phyloP scores from a whole-genome alignment of 1,140 invertebrate species.

The Trichomalopsis sarcophagae region DNA sequence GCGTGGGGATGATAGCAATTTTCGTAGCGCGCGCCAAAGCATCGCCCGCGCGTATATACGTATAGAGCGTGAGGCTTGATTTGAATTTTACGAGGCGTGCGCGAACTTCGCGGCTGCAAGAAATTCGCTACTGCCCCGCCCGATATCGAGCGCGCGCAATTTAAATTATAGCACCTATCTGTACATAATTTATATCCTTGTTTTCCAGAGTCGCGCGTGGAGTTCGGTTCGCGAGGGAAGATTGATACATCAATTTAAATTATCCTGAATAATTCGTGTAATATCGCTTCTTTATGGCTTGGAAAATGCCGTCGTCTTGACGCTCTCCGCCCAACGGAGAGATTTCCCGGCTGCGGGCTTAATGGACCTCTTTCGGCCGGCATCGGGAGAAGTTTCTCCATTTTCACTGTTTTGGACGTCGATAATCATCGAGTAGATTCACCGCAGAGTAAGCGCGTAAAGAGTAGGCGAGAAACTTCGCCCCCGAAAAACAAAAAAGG shows the following conservation, averaged over 20 bases:
- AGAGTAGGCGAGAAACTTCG: background rate
- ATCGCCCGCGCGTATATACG: slow-evolving; percentile 39
- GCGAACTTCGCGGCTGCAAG: slow-evolving; percentile 44
- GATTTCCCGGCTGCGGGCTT: background rate
- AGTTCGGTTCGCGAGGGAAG: slow-evolving; percentile 39
- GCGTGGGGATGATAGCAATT: slow-evolving; percentile 47
- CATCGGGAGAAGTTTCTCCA: background rate
- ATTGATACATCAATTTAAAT: slow-evolving; percentile 74
- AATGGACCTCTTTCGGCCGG: slow-evolving; percentile 38
- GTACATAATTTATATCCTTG: slow-evolving; percentile 74
- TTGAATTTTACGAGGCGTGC: slow-evolving; percentile 71
- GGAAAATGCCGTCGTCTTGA: slow-evolving; percentile 68
- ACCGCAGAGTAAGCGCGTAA: background rate
- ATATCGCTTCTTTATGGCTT: slow-evolving; percentile 73
- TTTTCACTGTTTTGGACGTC: background rate
- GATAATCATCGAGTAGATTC: background rate
- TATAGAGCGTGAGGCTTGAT: slow-evolving; percentile 59
- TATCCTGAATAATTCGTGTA: slow-evolving; percentile 73
- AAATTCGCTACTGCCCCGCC: slow-evolving; percentile 46
- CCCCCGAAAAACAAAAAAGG: background rate
- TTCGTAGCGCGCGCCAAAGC: slow-evolving; percentile 28
- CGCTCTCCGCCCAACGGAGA: slow-evolving; percentile 39
- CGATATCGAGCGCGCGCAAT: slow-evolving; percentile 67
- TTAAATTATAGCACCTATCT: slow-evolving; percentile 73
- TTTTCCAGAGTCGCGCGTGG: slow-evolving; percentile 60